A percentile compares a stretch with the other conserved stretches of the same genome.
These are phyloP conservation scores for Galerucella nymphaeae DNA, from an alignment of 2,888 invertebrate species.

Conservation along the genomic window DNA sequence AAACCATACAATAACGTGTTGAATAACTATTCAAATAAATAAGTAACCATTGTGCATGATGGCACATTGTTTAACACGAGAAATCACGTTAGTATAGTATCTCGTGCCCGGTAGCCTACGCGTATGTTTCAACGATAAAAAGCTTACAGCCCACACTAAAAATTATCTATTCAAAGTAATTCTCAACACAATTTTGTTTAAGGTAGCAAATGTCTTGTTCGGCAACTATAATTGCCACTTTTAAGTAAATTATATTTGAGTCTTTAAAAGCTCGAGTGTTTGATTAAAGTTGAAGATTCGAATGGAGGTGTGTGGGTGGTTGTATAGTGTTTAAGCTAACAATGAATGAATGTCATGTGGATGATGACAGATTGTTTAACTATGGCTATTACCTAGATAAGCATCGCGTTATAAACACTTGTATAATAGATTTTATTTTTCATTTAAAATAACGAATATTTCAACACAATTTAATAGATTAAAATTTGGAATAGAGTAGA, in stretches of 20 bases:
- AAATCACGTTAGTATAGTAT: constrained; percentile 8
- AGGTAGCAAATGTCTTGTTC: constrained; percentile 50
- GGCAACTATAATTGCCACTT: constrained; percentile 52
- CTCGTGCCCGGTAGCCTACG: constrained; percentile 31
- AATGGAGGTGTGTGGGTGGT: constrained; percentile 17
- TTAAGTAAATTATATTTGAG: constrained; percentile 51
- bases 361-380: not conserved
- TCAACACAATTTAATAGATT: not conserved
- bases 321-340: constrained; percentile 4
- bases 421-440: not conserved
- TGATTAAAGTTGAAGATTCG: constrained; percentile 24
- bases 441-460: not conserved
- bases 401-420: not conserved
- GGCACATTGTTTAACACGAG: constrained; percentile 1
- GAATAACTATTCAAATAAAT: not conserved
- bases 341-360: constrained; percentile 9
- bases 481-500: too few relatives aligned
- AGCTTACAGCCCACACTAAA: constrained; percentile 21
- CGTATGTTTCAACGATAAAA: constrained; percentile 24
- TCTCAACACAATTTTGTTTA: constrained; percentile 41
- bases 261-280: constrained; percentile 33
- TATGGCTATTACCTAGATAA: not conserved
- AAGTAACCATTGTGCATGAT: not conserved
- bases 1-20: not conserved
- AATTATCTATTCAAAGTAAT: constrained; percentile 27